These are phyloP conservation scores for Botrylloides violaceus DNA, from an alignment of 23 tunicate genomes.

Conservation along the genomic window DNA sequence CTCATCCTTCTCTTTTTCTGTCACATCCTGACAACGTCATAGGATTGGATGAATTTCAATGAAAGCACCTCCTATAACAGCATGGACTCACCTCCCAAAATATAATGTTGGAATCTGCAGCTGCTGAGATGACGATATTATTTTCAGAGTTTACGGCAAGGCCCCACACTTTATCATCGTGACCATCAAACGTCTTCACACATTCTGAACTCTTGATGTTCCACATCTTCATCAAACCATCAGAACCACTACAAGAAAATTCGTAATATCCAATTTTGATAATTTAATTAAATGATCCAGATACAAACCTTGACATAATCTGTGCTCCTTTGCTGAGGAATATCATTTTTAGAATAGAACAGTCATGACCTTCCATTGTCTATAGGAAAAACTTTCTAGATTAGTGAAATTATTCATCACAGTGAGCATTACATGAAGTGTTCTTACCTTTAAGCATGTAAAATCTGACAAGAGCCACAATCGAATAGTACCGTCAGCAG, in stretches of 20 bases:
- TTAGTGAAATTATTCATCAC: not conserved
- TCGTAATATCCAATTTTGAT: not conserved
- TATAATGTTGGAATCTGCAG: slow-evolving; percentile 60
- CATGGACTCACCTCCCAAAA: slow-evolving; percentile 40
- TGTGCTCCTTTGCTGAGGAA: slow-evolving; percentile 69
- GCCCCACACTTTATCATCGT: slow-evolving; percentile 64
- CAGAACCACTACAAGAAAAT: slow-evolving; percentile 43
- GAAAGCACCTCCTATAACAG: not conserved
- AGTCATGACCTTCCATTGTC: slow-evolving; percentile 88
- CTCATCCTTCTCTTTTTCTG: slow-evolving; percentile 48
- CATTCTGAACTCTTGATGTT: slow-evolving; percentile 62
- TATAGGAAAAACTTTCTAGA: not conserved
- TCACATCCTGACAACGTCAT: slow-evolving; percentile 32
- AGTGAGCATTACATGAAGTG: not conserved
- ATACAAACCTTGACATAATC: slow-evolving; percentile 22
- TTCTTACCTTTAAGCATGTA: slow-evolving; percentile 38
- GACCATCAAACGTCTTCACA: slow-evolving; percentile 58
- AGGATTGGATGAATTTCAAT: not conserved
- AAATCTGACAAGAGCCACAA: slow-evolving; percentile 60
- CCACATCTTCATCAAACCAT: slow-evolving; percentile 83
- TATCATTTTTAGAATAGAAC: slow-evolving; percentile 50
- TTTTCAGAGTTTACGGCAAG: slow-evolving; percentile 21
- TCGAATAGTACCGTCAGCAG: slow-evolving; percentile 81
- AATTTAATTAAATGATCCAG: not conserved
- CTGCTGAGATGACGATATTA: slow-evolving; percentile 44